Evolutionary conservation across 2,797 vertebrate genomes (phyloP).

Genomic region (Hemitrygon akajei): DNA sequence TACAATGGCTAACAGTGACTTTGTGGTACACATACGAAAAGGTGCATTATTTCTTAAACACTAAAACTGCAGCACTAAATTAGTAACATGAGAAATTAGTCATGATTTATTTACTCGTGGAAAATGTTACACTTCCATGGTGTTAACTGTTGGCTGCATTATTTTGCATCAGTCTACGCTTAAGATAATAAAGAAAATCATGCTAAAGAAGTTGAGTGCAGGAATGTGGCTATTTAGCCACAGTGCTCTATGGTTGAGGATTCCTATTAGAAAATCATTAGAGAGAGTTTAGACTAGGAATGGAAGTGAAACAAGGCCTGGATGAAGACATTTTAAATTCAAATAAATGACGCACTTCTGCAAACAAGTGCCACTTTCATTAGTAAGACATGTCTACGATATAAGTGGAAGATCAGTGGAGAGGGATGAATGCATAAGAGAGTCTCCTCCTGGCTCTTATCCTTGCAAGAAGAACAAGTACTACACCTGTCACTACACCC

Average conservation of each 20-base stretch:
- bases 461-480: no score
- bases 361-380: background rate
- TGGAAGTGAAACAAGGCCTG: no score
- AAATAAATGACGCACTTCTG: no score
- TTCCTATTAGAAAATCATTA: background rate
- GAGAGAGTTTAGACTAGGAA: no score
- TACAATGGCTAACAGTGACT: background rate
- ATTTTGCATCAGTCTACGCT: background rate
- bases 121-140: conserved; percentile 15
- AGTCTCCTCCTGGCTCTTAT: no score
- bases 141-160: background rate
- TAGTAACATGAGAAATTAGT: background rate
- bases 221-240: background rate
- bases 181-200: background rate
- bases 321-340: no score
- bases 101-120: conserved; percentile 18
- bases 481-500: no score
- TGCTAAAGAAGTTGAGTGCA: background rate
- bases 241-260: background rate
- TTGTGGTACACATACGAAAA: background rate
- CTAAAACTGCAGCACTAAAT: background rate
- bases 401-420: background rate
- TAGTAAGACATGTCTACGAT: background rate
- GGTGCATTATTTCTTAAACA: background rate
- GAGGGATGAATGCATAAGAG: no score